Percentiles rank a stretch among this genome's conserved stretches.
Evolutionary conservation across 2,888 invertebrate species (phyloP).

Genomic region (Pseudanteris insignis): DNA sequence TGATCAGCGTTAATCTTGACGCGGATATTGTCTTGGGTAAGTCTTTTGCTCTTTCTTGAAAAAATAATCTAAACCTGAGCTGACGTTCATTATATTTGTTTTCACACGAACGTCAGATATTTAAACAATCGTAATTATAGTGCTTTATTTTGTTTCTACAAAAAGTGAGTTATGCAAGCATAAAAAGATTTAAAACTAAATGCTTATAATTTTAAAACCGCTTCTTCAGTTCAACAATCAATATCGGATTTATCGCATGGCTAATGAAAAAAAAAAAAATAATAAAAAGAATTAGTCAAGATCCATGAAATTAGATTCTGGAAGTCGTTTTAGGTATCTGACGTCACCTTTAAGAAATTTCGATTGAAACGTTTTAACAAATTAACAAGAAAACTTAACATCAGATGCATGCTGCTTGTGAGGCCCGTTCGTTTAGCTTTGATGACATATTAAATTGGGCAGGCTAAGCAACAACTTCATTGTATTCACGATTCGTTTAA

Average conservation of each 20-base stretch:
- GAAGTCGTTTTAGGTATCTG: constrained; percentile 41
- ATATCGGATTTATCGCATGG: too few species aligned
- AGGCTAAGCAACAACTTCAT: constrained; percentile 49
- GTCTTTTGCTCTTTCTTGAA: constrained; percentile 47
- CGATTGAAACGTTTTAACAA: constrained; percentile 43
- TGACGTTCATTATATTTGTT: too few species aligned
- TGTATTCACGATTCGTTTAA: constrained; percentile 45
- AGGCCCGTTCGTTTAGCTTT: constrained; percentile 53
- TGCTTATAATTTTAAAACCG: too few species aligned
- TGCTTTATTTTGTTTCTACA: too few species aligned
- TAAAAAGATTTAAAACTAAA: too few species aligned
- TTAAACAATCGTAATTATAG: too few species aligned
- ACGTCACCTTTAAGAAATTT: constrained; percentile 30
- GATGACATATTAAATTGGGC: constrained; percentile 48
- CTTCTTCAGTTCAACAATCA: too few species aligned
- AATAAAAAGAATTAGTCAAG: too few species aligned
- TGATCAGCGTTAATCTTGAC: constrained; percentile 54
- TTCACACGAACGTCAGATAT: constrained; percentile 28
- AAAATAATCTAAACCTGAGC: constrained; percentile 7
- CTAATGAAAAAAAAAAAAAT: too few species aligned
- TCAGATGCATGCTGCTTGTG: constrained; percentile 57
- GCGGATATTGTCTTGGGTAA: constrained; percentile 59
- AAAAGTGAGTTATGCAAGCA: too few species aligned
- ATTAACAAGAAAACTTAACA: constrained; percentile 54
- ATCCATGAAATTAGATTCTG: constrained; percentile 25